Conservation (phyloP, 2,797 vertebrate genomes). For the Schizothorax lantsangensis region DNA sequence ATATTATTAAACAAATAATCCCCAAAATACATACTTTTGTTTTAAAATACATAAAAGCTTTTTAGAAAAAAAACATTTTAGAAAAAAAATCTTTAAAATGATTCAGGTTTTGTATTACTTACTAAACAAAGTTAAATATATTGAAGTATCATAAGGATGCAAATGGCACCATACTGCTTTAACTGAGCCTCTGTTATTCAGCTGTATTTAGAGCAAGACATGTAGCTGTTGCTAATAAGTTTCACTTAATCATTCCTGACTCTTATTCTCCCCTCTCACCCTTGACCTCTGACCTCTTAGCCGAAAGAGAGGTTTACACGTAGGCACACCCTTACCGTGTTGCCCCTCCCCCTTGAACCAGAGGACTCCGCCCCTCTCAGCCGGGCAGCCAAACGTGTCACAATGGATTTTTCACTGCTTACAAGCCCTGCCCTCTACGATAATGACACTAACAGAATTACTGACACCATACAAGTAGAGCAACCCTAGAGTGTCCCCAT, state of each 20-base stretch:
- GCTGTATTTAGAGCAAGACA: not conserved
- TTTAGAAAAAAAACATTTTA: not conserved
- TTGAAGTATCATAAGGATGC: not conserved
- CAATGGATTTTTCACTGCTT: constrained; percentile 93
- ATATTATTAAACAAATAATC: not conserved
- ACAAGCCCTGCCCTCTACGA: constrained; percentile 64
- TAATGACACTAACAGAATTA: constrained; percentile 34
- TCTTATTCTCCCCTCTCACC: constrained; percentile 61
- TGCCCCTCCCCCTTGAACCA: constrained; percentile 74
- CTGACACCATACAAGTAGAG: constrained; percentile 54
- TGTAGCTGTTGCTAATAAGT: not conserved
- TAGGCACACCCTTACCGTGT: constrained; percentile 87
- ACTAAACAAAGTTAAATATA: not conserved
- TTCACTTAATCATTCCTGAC: constrained; percentile 8
- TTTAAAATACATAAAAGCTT: not conserved
- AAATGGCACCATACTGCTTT: not conserved
- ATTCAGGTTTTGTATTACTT: not conserved
- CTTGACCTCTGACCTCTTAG: constrained; percentile 59
- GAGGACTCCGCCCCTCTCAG: constrained; percentile 73
- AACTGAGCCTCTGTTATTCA: not conserved
- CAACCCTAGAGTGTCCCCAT: constrained; percentile 65
- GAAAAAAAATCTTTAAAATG: not conserved
- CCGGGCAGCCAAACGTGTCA: constrained; percentile 83
- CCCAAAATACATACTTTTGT: not conserved
- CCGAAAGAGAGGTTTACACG: constrained; percentile 86